These are phyloP conservation scores for Lophotis ruficrista DNA, from an alignment of 2,113 vertebrate genomes.

Conservation along the genomic window DNA sequence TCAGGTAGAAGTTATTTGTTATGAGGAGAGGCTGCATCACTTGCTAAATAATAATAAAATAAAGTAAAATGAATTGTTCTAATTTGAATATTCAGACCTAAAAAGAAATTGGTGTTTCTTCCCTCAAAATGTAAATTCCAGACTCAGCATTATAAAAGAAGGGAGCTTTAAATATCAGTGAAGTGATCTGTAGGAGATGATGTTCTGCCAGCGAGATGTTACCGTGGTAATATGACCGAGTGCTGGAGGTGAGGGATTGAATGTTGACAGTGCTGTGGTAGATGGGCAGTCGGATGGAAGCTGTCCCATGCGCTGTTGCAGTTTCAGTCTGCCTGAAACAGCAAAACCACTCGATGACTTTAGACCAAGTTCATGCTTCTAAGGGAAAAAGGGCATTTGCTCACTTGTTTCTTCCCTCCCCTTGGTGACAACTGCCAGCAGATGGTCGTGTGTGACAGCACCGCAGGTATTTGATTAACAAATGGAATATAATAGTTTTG, in stretches of 20 bases:
- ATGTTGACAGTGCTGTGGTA: neutral
- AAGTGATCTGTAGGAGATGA: neutral
- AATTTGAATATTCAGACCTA: neutral
- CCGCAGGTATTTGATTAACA: neutral
- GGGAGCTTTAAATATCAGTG: neutral
- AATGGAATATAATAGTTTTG: neutral
- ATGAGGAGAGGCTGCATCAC: neutral
- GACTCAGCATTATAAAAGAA: neutral
- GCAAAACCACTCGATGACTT: neutral
- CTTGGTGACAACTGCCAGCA: neutral
- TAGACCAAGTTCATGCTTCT: neutral
- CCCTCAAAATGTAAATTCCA: neutral
- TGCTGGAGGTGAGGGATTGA: neutral
- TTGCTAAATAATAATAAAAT: neutral
- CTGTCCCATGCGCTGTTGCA: rapidly evolving
- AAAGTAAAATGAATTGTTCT: neutral
- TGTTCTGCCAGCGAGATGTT: neutral
- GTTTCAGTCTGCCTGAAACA: neutral
- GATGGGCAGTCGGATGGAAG: neutral
- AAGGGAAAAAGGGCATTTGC: neutral
- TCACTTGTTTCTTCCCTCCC: neutral
- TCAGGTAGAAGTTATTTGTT: neutral
- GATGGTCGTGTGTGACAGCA: neutral
- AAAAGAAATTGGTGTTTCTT: neutral
- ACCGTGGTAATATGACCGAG: rapidly evolving